These are phyloP conservation scores for Athrips mouffetella DNA, from an alignment of 2,888 invertebrate genomes.

Conservation along the genomic window DNA sequence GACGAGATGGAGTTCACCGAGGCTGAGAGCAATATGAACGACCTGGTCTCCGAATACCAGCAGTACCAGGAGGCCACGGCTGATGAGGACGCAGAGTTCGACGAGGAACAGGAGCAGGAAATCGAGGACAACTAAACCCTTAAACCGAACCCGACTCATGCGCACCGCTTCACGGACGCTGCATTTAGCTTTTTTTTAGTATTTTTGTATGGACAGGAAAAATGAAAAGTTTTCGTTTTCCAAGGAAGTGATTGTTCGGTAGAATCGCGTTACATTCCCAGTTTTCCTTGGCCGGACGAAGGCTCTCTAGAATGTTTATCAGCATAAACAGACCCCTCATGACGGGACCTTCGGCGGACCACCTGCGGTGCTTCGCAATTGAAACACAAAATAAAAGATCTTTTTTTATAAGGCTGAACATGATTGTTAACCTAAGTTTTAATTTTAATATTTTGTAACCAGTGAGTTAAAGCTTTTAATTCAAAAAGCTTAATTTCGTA, in stretches of 20 bases:
- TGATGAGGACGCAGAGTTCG: constrained; percentile 89
- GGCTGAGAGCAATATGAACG: constrained; percentile 97
- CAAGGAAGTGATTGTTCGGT: constrained; percentile 46
- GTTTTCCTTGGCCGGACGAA: constrained; percentile 67
- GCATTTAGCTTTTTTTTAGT: constrained; percentile 55
- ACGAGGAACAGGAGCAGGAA: constrained; percentile 86
- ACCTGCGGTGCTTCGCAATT: constrained; percentile 56
- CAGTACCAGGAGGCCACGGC: constrained; percentile 95
- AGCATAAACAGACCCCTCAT: constrained; percentile 52
- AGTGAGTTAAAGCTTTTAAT: constrained; percentile 59
- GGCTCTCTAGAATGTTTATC: constrained; percentile 68
- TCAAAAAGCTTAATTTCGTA: constrained; percentile 62
- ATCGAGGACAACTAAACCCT: constrained; percentile 79
- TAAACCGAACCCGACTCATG: constrained; percentile 27
- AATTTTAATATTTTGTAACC: constrained; percentile 69
- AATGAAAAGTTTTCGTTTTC: constrained; percentile 38
- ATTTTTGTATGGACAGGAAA: constrained; percentile 51
- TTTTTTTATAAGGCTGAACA: constrained; percentile 78
- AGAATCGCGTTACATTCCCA: constrained; percentile 67
- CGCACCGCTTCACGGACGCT: constrained; percentile 36
- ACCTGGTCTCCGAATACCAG: constrained; percentile 95
- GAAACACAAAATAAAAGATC: constrained; percentile 69
- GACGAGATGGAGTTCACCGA: constrained; percentile 98
- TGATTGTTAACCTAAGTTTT: constrained; percentile 69
- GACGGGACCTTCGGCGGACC: constrained; percentile 62